Conservation (phyloP, 2,888 invertebrate genomes). For the Zele albiditarsus region DNA sequence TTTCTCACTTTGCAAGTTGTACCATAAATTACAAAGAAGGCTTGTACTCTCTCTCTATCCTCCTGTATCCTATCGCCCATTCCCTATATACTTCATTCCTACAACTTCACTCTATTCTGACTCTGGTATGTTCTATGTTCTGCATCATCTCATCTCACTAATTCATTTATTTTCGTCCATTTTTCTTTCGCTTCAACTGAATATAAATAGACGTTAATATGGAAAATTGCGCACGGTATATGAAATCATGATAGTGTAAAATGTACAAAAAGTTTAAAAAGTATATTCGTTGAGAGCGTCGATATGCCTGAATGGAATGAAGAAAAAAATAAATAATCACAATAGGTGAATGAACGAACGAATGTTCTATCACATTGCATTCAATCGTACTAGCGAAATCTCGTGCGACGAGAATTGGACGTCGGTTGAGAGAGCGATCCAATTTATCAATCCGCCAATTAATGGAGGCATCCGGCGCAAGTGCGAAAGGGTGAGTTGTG, state of each 20-base stretch:
- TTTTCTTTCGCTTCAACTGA: constrained; percentile 8
- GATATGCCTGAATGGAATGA: background rate
- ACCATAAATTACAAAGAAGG: constrained; percentile 63
- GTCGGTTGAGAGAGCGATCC: constrained; percentile 39
- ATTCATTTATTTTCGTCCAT: constrained; percentile 29
- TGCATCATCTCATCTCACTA: constrained; percentile 26
- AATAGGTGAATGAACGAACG: background rate
- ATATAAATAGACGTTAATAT: background rate
- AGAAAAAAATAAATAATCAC: background rate
- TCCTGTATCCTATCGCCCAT: constrained; percentile 33
- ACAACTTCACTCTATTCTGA: constrained; percentile 42
- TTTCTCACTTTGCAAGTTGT: constrained; percentile 71
- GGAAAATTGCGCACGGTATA: background rate
- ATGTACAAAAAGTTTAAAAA: background rate
- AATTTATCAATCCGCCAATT: constrained; percentile 44
- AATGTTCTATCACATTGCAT: constrained; percentile 27
- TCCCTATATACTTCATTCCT: constrained; percentile 18
- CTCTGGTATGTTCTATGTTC: background rate
- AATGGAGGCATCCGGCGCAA: constrained; percentile 35
- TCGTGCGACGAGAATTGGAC: constrained; percentile 21
- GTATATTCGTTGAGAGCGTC: background rate
- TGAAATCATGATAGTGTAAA: background rate
- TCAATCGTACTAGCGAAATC: constrained; percentile 31
- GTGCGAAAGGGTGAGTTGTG: constrained; percentile 18
- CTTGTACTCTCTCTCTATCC: constrained; percentile 34